Percentiles rank a stretch among this genome's conserved stretches.
Conservation (phyloP, 1,140 invertebrate genomes). For the Calycopis cecrops region DNA sequence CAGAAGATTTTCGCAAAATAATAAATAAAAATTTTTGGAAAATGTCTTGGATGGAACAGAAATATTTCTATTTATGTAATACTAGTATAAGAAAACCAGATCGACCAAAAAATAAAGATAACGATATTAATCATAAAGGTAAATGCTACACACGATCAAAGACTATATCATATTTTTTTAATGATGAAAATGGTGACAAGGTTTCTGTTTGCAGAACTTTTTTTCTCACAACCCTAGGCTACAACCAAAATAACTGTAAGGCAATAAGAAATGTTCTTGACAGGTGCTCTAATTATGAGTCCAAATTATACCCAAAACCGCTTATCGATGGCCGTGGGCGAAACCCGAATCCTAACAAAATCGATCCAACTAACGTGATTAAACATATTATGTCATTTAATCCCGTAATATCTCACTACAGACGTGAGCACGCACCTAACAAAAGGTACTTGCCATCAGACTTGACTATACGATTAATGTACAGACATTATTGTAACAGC, state of each 20-base stretch:
- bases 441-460: conserved; percentile 18
- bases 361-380: conserved; percentile 5
- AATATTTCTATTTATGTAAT: conserved; percentile 12
- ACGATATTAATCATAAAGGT: not conserved
- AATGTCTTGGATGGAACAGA: too few species aligned
- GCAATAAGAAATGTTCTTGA: conserved; percentile 8
- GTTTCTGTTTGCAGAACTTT: conserved; percentile 16
- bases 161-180: conserved; percentile 14
- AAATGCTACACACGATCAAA: conserved; percentile 7
- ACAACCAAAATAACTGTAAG: conserved; percentile 16
- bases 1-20: too few species aligned
- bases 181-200: conserved; percentile 11
- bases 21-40: too few species aligned
- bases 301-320: too few species aligned
- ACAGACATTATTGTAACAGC: conserved; percentile 15
- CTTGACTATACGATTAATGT: conserved; percentile 15
- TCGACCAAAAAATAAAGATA: conserved; percentile 10
- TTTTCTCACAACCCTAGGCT: conserved; percentile 13
- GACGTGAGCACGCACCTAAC: conserved; percentile 14
- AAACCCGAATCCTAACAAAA: conserved; percentile 12
- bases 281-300: not conserved
- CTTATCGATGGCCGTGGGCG: conserved; percentile 11
- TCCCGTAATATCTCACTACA: conserved; percentile 16
- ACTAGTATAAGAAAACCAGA: conserved; percentile 3
- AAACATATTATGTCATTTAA: conserved; percentile 15